A percentile compares a stretch with the other conserved stretches of the same genome.
Conservation (phyloP, 2,113 vertebrate genomes). For the Onychostoma macrolepis region DNA sequence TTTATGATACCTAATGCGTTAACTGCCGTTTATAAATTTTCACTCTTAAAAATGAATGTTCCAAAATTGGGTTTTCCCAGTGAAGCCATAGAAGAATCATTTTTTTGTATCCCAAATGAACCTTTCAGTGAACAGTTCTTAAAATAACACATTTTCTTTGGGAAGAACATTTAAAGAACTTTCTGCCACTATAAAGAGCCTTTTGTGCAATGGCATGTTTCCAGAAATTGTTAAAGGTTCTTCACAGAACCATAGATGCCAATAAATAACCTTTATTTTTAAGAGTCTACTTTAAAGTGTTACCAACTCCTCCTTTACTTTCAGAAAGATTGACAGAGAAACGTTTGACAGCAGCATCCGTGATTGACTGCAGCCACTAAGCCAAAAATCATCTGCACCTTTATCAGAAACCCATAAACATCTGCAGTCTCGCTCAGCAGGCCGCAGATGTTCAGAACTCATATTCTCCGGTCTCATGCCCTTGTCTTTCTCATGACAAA, state of each 20-base stretch:
- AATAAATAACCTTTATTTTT: neutral
- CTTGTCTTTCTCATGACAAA: conserved; percentile 24
- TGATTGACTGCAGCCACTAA: neutral
- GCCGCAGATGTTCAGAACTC: conserved; percentile 28
- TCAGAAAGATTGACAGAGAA: neutral
- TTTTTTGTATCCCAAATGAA: neutral
- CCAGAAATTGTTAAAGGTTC: neutral
- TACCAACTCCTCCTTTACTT: neutral
- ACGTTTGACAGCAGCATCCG: neutral
- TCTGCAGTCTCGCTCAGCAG: neutral
- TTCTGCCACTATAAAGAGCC: neutral
- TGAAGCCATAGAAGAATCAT: neutral
- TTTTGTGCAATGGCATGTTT: neutral
- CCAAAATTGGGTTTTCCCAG: neutral
- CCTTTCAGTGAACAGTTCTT: neutral
- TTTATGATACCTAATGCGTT: neutral
- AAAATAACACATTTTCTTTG: neutral
- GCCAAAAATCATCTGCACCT: neutral
- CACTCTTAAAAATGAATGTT: neutral
- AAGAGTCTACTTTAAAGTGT: neutral
- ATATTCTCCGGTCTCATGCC: conserved; percentile 26
- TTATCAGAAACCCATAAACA: conserved; percentile 4
- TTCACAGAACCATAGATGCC: neutral
- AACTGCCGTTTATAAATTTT: neutral
- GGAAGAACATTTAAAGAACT: neutral